Percentiles rank a stretch among this genome's conserved stretches.
phyloP scores from a whole-genome alignment of 2,113 vertebrate species.

The Scartelaos histophorus region DNA sequence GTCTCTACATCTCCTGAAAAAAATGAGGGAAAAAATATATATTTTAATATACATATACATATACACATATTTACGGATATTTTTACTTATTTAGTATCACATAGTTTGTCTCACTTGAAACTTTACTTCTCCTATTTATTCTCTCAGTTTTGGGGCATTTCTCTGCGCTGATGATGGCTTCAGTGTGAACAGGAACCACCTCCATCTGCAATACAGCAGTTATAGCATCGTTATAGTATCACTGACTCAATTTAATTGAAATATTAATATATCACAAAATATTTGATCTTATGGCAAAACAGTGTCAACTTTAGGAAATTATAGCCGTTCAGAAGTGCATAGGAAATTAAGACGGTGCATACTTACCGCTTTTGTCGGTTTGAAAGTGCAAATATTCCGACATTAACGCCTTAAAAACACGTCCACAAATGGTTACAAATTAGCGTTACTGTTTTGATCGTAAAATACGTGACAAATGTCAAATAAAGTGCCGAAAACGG shows the following conservation, averaged over 20 bases:
- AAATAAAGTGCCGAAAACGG: neutral
- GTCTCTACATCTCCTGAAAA: conserved; percentile 78
- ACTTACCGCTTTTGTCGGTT: conserved; percentile 42
- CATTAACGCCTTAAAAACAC: neutral
- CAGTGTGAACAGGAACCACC: conserved; percentile 27
- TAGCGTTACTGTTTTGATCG: fast-evolving
- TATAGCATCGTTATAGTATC: neutral
- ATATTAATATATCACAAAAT: neutral
- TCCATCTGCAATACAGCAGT: conserved; percentile 49
- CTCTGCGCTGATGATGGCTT: conserved; percentile 28
- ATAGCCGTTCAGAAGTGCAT: neutral
- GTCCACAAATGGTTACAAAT: neutral
- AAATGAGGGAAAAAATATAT: neutral
- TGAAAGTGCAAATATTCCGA: neutral
- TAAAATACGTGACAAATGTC: fast-evolving
- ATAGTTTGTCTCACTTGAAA: conserved; percentile 50
- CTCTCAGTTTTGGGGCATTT: conserved; percentile 25
- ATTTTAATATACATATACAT: neutral
- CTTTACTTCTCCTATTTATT: conserved; percentile 44
- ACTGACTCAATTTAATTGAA: neutral
- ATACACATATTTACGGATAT: neutral
- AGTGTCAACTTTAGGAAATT: too few relatives aligned
- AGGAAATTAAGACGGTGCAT: neutral
- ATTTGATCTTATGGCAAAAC: neutral
- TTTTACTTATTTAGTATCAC: neutral